Evolutionary conservation across 2,113 vertebrate genomes (phyloP).

Genomic region (Mobula birostris): DNA sequence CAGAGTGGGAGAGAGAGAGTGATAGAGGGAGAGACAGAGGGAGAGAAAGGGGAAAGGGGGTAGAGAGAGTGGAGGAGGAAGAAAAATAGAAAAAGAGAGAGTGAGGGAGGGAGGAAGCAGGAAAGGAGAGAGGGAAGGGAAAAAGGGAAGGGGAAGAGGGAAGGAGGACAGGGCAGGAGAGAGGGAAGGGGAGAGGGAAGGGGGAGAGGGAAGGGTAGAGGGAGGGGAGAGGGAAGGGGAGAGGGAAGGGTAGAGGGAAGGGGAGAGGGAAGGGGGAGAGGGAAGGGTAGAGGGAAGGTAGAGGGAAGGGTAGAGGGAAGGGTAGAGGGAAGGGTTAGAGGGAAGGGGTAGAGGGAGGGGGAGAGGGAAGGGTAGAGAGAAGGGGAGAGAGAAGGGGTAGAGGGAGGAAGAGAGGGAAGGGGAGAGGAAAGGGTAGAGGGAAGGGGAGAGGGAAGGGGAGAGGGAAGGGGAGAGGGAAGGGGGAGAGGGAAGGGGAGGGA

Average conservation of each 20-base stretch:
- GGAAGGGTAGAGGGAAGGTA: background rate
- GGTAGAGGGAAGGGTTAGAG: too few species aligned
- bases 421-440: background rate
- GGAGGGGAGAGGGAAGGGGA: background rate
- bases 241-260: background rate
- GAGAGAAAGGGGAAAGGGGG: background rate
- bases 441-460: background rate
- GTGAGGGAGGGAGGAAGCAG: too few species aligned
- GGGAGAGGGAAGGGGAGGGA: too few species aligned
- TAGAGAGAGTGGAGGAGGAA: background rate
- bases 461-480: background rate
- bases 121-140: background rate
- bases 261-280: background rate
- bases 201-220: background rate
- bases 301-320: too few species aligned
- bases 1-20: background rate
- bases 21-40: background rate
- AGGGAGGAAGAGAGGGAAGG: too few species aligned
- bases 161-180: background rate
- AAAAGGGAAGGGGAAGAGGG: too few species aligned
- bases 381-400: background rate
- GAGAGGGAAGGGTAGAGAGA: background rate
- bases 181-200: background rate
- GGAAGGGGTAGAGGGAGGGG: background rate
- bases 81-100: background rate